Percentiles rank a stretch among this genome's conserved stretches.
Evolutionary conservation across 1,140 invertebrate genomes (phyloP).

Genomic region (Mesaphorura yosii): DNA sequence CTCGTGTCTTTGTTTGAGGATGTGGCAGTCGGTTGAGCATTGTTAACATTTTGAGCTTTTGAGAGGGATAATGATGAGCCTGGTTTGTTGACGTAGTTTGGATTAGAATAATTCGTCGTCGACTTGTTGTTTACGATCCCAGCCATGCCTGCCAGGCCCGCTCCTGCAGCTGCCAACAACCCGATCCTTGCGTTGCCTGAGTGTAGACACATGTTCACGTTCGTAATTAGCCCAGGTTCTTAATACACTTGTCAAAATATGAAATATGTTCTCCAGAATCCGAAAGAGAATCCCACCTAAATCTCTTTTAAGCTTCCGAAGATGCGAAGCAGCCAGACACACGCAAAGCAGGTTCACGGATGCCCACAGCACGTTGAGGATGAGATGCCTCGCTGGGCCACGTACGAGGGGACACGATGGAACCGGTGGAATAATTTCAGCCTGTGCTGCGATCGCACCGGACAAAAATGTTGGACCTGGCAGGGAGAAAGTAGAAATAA

Average conservation of each 20-base stretch:
- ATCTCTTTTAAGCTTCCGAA: conserved; percentile 70
- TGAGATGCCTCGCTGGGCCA: conserved; percentile 70
- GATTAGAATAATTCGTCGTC: conserved; percentile 1
- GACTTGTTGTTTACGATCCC: conserved; percentile 30
- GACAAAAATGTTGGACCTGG: conserved; percentile 77
- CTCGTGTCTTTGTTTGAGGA: conserved; percentile 1
- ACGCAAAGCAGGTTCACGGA: conserved; percentile 75
- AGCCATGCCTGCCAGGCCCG: conserved; percentile 27
- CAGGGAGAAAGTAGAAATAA: too few species aligned
- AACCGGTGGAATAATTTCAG: conserved; percentile 47
- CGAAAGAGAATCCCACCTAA: too few species aligned
- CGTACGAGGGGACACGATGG: conserved; percentile 52
- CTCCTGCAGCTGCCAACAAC: conserved; percentile 27
- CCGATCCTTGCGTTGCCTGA: conserved; percentile 26
- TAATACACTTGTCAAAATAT: too few species aligned
- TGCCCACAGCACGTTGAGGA: conserved; percentile 81
- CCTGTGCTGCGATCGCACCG: conserved; percentile 69
- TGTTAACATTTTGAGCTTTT: background rate
- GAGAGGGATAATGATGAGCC: conserved; percentile 10
- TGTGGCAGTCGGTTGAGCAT: background rate
- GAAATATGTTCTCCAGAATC: too few species aligned
- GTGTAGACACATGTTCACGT: conserved; percentile 5
- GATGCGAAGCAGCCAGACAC: conserved; percentile 68
- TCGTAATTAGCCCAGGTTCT: too few species aligned
- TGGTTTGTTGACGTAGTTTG: too few species aligned